Evolutionary conservation across 1,140 invertebrate species (phyloP), one percentile per base, ranked within the genome.

Genomic region (Eupeodes corollae): DNA sequence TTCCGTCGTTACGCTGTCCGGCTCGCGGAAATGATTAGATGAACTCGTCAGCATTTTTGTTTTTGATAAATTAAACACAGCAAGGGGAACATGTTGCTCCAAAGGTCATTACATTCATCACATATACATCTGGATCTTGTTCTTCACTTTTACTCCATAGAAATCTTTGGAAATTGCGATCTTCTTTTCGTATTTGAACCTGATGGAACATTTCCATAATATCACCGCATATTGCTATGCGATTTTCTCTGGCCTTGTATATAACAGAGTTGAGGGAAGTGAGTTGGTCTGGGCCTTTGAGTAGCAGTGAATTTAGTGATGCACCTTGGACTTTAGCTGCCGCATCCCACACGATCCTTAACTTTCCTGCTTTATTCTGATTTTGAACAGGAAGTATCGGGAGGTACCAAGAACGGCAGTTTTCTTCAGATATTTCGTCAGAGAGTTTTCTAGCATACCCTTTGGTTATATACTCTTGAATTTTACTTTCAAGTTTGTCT

Each of bases 141-240:
- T 30, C 6, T 31, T 56, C 19, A 1, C 37, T 41, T 10, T 41
- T 48, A 18, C 57, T 47, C 59, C 62, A 68, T 9, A 69, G 46
- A 47, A 63, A 68, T 9, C 57, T 49, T 47, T 63, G 56, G 0
- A 50, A 48, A 8, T 58, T 21, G 45, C 49, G 50, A 48, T 67
- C 63, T 44, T 54, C 51, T 18, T 46, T n/a, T 3, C 52, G 35
- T 5, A 69, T 55, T 44, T 54, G 55, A 10, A 64, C 39, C 31
- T 52, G 58, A 0, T 68, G 42, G 26, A 70, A 72, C 67, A 70
- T 71, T 11, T 69, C 69, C 14, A 44, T 18, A 1, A 69, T 67
- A 46, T 67, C 59, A 14, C 49, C 54, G 11, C 31, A 48, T 10
- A 63, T 49, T 2, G 57, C 63, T 3, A 63, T 43, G 6, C 6